Evolutionary conservation across 1,140 invertebrate species (phyloP), one percentile per base, ranked within the genome.

Genomic region (Anoplolepis gracilipes): DNA sequence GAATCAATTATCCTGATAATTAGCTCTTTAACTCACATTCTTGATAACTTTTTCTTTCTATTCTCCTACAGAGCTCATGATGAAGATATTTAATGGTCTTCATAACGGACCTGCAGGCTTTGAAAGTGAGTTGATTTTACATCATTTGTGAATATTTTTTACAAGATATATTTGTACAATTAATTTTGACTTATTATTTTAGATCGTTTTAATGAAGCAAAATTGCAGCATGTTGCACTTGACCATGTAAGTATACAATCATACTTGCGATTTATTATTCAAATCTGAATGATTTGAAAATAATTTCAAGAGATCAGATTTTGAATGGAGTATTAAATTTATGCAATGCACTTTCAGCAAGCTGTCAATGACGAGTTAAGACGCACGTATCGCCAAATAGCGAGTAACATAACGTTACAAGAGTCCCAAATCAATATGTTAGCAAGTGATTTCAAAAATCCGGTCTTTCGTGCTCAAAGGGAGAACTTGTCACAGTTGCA

Each of bases 371-470:
- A 93, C 33, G 87, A 92, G 72, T 64, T 93, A 75, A 92, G 79
- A 65, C 91, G 79, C 59, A 91, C 91, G 10, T 92, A 94, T 77
- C 70, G 88, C 6, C 87, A 94, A 65, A 64, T 95, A 22, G 86
- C 85, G 30, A 91, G 93, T 33, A 91, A 87, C 7, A 92, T 94
- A 46, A 90, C 90, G 1, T 81, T 92, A 25, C 91, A 93, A 57
- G 91, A 93, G 62, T 91, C 92, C 1, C 93, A 95, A 36, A 91
- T 95, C n/a, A 92, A 90, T n/a, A 90, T 91, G 49, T 67, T 95
- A 10, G 90, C 93, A 79, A 90, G 90, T n/a, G 92, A 94, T 62
- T 49, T 95, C 25, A 88, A 92, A 16, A 90, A 92, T 64, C 88
- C 93, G 13, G 89, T 82, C 6, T 72, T 94, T 11, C 91, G 88